Percentiles rank a stretch among this genome's conserved stretches.
Evolutionary conservation across 2,797 vertebrate genomes (phyloP).

Genomic region (Schizopygopsis malacanthus): DNA sequence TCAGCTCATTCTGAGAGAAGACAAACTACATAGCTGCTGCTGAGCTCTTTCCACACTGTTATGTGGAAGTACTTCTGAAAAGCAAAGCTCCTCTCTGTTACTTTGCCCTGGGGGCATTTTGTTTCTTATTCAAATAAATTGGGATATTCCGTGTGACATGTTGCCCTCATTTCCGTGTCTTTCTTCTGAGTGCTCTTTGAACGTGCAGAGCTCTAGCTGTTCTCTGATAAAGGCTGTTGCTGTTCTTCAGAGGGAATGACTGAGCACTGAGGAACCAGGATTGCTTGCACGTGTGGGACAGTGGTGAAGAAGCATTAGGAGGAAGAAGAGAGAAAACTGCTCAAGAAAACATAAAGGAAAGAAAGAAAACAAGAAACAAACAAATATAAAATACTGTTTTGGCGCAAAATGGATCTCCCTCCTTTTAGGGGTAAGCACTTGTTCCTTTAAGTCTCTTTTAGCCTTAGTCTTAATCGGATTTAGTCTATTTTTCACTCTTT

Average conservation of each 20-base stretch:
- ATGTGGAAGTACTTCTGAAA: slow-evolving; percentile 57
- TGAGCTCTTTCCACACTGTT: slow-evolving; percentile 49
- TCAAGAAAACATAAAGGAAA: slow-evolving; percentile 36
- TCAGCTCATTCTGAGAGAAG: slow-evolving; percentile 73
- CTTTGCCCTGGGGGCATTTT: slow-evolving; percentile 46
- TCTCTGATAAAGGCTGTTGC: slow-evolving; percentile 40
- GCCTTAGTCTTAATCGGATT: not conserved
- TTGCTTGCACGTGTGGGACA: slow-evolving; percentile 56
- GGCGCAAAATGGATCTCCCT: slow-evolving; percentile 76
- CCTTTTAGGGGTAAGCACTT: slow-evolving; percentile 76
- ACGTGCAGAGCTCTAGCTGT: slow-evolving; percentile 38
- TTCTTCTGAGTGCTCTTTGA: slow-evolving; percentile 48
- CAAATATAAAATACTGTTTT: slow-evolving; percentile 57
- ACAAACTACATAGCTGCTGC: slow-evolving; percentile 58
- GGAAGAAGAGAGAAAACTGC: slow-evolving; percentile 46
- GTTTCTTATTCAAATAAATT: slow-evolving; percentile 48
- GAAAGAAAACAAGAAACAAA: slow-evolving; percentile 60
- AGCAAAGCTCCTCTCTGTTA: slow-evolving; percentile 32
- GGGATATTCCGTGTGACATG: slow-evolving; percentile 60
- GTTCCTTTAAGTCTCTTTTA: slow-evolving; percentile 10
- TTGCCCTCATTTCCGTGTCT: slow-evolving; percentile 47
- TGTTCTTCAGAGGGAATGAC: slow-evolving; percentile 57
- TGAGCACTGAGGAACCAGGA: slow-evolving; percentile 58
- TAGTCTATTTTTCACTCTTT: not conserved
- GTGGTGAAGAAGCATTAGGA: slow-evolving; percentile 40